Conservation (phyloP, 2,113 vertebrate species). For the Chaetodon auriga region DNA sequence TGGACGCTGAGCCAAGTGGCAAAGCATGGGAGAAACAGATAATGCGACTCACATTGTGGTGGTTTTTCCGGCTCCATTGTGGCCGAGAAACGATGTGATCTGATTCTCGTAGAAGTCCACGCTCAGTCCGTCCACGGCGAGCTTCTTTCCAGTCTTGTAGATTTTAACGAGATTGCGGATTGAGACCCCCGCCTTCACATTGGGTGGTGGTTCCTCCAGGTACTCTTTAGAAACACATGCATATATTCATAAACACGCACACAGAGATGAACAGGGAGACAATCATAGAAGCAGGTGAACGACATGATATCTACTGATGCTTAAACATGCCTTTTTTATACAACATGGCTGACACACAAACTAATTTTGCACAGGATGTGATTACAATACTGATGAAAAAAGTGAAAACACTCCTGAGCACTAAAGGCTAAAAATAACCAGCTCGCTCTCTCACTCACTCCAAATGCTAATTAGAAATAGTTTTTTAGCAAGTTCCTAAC, state of each 20-base stretch:
- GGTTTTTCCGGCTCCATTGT: constrained; percentile 98
- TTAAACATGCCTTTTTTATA: no score
- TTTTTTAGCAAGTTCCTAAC: constrained; percentile 21
- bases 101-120: constrained; percentile 96
- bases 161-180: constrained; percentile 95
- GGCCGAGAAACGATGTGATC: constrained; percentile 98
- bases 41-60: constrained; percentile 93
- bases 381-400: not conserved
- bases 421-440: constrained; percentile 6
- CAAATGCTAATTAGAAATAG: constrained; percentile 25
- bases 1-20: constrained; percentile 23
- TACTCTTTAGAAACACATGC: constrained; percentile 81
- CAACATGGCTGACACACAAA: no score
- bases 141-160: constrained; percentile 95
- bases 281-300: not conserved
- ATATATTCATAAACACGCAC: not conserved
- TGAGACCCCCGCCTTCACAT: constrained; percentile 91
- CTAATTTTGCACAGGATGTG: not conserved
- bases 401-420: not conserved
- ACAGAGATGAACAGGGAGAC: not conserved
- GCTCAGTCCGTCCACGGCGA: constrained; percentile 94
- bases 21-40: constrained; percentile 1
- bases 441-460: not conserved
- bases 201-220: constrained; percentile 89
- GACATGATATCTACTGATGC: no score